Conservation (phyloP, 1,140 invertebrate genomes). For the Drosophila orena region DNA sequence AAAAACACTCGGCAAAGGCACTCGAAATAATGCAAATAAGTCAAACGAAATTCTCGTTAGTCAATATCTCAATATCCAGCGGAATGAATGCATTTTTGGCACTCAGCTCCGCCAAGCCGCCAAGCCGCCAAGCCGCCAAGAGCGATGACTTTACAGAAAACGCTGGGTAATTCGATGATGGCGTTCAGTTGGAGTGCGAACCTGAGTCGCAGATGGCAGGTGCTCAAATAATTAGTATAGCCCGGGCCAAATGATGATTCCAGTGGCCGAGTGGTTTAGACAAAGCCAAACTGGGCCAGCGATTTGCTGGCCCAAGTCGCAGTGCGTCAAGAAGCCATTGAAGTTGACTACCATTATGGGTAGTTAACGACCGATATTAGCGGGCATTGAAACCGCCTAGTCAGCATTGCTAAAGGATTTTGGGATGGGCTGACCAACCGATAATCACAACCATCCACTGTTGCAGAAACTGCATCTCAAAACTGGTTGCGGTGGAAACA, state of each 20-base stretch:
- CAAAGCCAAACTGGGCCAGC: slow-evolving; percentile 41
- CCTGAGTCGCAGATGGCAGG: slow-evolving; percentile 35
- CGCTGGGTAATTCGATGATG: slow-evolving; percentile 46
- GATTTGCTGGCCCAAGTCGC: slow-evolving; percentile 14
- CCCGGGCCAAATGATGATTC: slow-evolving; percentile 22
- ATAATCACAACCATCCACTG: slow-evolving; percentile 11
- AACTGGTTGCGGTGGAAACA: slow-evolving; percentile 8
- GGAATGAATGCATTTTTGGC: slow-evolving; percentile 53
- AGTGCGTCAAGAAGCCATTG: slow-evolving; percentile 26
- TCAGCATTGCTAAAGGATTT: slow-evolving; percentile 31
- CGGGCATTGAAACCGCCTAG: slow-evolving; percentile 24
- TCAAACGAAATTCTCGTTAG: slow-evolving; percentile 53
- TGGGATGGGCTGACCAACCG: slow-evolving; percentile 3
- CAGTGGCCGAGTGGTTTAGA: slow-evolving; percentile 16
- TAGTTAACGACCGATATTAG: slow-evolving; percentile 32
- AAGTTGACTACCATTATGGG: slow-evolving; percentile 15
- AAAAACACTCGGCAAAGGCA: slow-evolving; percentile 35
- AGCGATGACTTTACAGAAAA: slow-evolving; percentile 60
- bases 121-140: slow-evolving; percentile 14
- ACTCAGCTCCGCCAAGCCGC: slow-evolving; percentile 16
- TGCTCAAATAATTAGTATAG: slow-evolving; percentile 50
- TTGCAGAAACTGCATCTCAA: slow-evolving; percentile 3
- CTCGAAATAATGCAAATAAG: slow-evolving; percentile 51
- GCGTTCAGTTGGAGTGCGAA: slow-evolving; percentile 45
- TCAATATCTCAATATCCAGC: slow-evolving; percentile 26